Evolutionary conservation across 2,888 invertebrate species (phyloP).

Genomic region (Tachina fera): DNA sequence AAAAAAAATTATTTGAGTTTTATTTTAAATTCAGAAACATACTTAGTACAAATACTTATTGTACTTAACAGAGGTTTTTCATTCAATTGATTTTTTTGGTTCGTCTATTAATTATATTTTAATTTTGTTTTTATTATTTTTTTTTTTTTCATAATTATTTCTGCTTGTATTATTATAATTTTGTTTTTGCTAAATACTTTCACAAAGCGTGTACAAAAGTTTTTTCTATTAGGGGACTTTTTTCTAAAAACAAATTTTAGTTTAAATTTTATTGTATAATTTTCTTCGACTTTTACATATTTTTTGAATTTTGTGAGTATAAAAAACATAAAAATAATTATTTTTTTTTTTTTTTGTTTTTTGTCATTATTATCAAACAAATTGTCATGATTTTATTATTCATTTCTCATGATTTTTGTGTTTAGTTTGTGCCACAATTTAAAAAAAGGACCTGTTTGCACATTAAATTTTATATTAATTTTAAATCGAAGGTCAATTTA

Average conservation of each 20-base stretch:
- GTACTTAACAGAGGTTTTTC: neutral
- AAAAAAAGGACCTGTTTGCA: neutral
- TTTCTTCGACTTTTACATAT: slow-evolving; percentile 5
- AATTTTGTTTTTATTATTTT: slow-evolving; percentile 23
- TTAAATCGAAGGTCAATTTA: no score
- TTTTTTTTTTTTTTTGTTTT: slow-evolving; percentile 16
- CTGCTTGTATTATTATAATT: neutral
- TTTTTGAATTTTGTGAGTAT: slow-evolving; percentile 61
- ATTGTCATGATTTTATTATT: slow-evolving; percentile 58
- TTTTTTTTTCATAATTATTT: slow-evolving; percentile 34
- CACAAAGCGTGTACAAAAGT: slow-evolving; percentile 65
- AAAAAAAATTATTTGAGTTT: slow-evolving; percentile 1
- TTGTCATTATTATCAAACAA: slow-evolving; percentile 64
- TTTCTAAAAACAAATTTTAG: slow-evolving; percentile 8
- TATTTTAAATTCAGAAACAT: slow-evolving; percentile 5
- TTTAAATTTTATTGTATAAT: slow-evolving; percentile 41
- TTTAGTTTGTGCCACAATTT: slow-evolving; percentile 41
- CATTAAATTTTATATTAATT: neutral
- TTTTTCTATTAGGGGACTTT: slow-evolving; percentile 22
- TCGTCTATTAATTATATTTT: slow-evolving; percentile 3
- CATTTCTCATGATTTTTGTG: neutral
- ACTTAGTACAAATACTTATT: slow-evolving; percentile 4
- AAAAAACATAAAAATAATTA: slow-evolving; percentile 58
- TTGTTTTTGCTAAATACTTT: slow-evolving; percentile 26
- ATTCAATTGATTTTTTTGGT: neutral